Percentiles rank a stretch among this genome's conserved stretches.
Evolutionary conservation across 2,113 vertebrate genomes (phyloP).

Genomic region (Takifugu bimaculatus): DNA sequence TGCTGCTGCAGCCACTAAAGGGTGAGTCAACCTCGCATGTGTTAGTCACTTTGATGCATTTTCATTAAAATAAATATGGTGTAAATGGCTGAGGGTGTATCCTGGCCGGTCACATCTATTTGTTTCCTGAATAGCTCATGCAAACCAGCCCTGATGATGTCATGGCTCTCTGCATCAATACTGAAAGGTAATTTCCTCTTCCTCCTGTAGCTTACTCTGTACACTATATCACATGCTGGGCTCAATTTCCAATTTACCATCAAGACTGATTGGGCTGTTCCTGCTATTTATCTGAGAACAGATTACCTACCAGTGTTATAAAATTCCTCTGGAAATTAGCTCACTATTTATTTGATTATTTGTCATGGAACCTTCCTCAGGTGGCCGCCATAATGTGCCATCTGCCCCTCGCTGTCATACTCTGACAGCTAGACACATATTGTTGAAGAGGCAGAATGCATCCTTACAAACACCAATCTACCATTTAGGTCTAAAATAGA

Average conservation of each 20-base stretch:
- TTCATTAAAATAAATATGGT: slow-evolving; percentile 50
- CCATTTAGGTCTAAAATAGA: too few relatives aligned
- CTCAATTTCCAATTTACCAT: slow-evolving; percentile 60
- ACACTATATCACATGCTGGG: slow-evolving; percentile 41
- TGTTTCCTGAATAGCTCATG: slow-evolving; percentile 26
- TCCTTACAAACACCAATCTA: too few relatives aligned
- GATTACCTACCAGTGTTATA: slow-evolving; percentile 18
- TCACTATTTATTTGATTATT: slow-evolving; percentile 28
- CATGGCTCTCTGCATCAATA: slow-evolving; percentile 49
- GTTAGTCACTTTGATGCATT: slow-evolving; percentile 46
- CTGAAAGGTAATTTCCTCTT: slow-evolving; percentile 55
- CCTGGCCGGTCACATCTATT: slow-evolving; percentile 25
- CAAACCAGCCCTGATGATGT: slow-evolving; percentile 49
- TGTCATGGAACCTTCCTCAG: slow-evolving; percentile 1
- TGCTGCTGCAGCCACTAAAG: slow-evolving; percentile 56
- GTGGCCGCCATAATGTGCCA: slow-evolving; percentile 5
- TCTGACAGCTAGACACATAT: neutral
- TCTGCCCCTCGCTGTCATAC: neutral
- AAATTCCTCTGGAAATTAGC: slow-evolving; percentile 39
- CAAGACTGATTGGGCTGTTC: slow-evolving; percentile 41
- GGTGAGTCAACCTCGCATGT: slow-evolving; percentile 29
- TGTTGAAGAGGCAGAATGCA: too few relatives aligned
- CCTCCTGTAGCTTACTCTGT: slow-evolving; percentile 20
- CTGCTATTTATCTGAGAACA: slow-evolving; percentile 42
- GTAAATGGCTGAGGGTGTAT: slow-evolving; percentile 34